phyloP scores from a whole-genome alignment of 1,140 invertebrate genomes.

The Zeugodacus cucurbitae region DNA sequence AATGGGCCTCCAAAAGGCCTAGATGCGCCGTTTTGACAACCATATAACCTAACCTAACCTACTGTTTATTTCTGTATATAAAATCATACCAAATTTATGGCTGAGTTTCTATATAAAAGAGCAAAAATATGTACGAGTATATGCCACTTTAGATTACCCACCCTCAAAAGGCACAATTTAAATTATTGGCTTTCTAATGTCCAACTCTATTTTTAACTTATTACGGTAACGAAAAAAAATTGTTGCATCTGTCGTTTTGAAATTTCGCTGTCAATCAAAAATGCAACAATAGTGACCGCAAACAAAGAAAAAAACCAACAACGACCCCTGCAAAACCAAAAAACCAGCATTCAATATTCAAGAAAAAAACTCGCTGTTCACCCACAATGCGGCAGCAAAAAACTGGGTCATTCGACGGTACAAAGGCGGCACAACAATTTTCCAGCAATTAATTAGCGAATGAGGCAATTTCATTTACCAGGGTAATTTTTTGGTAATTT shows the following conservation, averaged over 20 bases:
- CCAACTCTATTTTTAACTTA: background rate
- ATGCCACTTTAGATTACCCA: background rate
- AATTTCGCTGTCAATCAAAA: conserved; percentile 13
- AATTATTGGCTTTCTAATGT: background rate
- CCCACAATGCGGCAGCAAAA: background rate
- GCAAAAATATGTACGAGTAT: background rate
- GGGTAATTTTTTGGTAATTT: background rate
- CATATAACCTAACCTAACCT: no score
- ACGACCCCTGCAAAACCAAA: background rate
- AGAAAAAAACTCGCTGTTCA: background rate
- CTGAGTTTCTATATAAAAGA: background rate
- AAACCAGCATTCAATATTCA: background rate
- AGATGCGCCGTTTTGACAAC: no score
- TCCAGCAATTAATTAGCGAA: conserved; percentile 19
- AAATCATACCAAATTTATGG: no score
- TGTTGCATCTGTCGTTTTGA: background rate
- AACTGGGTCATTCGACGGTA: background rate
- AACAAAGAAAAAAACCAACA: background rate
- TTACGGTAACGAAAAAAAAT: no score
- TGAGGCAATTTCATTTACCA: background rate
- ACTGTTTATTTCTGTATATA: no score
- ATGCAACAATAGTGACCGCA: conserved; percentile 11
- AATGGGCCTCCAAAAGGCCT: no score
- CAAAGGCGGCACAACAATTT: background rate
- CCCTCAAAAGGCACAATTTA: background rate